phyloP scores from a whole-genome alignment of 1,140 invertebrate genomes.

The Caerostris darwini region DNA sequence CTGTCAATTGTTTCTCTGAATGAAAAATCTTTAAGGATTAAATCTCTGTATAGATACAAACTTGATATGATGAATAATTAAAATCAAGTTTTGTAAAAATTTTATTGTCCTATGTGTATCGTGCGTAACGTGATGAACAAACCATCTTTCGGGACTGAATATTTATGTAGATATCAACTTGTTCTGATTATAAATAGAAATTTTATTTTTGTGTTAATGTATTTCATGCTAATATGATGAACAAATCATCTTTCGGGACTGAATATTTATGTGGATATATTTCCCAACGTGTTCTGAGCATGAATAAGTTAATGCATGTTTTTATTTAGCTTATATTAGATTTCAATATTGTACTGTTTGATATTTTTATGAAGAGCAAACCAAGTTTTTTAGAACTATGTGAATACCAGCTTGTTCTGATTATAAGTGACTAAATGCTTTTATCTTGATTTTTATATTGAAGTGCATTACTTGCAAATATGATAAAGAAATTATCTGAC shows the following conservation, averaged over 20 bases:
- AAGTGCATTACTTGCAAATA: background rate
- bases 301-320: background rate
- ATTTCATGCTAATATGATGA: background rate
- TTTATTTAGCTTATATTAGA: no score
- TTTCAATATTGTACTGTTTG: no score
- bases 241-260: slow-evolving; percentile 58
- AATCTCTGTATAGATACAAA: no score
- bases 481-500: slow-evolving; percentile 49
- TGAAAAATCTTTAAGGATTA: no score
- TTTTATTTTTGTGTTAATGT: background rate
- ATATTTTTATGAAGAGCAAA: no score
- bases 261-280: slow-evolving; percentile 33
- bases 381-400: background rate
- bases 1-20: no score
- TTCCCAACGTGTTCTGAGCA: slow-evolving; percentile 62
- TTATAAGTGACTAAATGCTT: background rate
- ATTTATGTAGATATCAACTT: background rate
- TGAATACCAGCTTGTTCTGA: no score
- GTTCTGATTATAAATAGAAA: no score
- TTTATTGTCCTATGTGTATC: background rate
- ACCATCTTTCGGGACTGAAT: no score
- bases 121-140: no score
- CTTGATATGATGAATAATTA: background rate
- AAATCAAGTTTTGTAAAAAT: background rate
- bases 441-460: background rate